A percentile compares a stretch with the other conserved stretches of the same genome.
phyloP scores from a whole-genome alignment of 2,888 invertebrate species.

The Netelia inedita region DNA sequence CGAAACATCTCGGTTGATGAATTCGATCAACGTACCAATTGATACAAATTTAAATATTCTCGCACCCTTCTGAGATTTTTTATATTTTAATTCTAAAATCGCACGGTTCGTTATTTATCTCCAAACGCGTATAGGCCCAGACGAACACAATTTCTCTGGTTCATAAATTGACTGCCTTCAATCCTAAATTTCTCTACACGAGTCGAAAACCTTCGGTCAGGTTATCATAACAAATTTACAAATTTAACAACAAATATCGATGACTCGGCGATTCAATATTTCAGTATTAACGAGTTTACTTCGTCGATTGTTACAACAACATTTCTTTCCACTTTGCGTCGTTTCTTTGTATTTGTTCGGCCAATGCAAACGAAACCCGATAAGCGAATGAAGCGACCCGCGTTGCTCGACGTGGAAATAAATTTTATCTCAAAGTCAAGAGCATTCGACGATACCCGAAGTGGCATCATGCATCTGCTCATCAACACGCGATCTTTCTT shows the following conservation, averaged over 20 bases:
- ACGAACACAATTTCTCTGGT: neutral
- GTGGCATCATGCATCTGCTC: neutral
- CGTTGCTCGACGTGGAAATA: neutral
- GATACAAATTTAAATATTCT: neutral
- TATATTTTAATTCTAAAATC: neutral
- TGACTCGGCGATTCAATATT: neutral
- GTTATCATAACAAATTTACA: slow-evolving; percentile 20
- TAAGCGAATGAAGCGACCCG: neutral
- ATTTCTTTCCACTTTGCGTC: slow-evolving; percentile 1
- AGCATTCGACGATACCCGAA: neutral
- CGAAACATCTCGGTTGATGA: neutral
- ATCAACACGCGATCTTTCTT: slow-evolving; percentile 81
- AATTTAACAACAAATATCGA: slow-evolving; percentile 35
- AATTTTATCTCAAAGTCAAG: neutral
- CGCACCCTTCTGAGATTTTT: neutral
- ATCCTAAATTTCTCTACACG: neutral
- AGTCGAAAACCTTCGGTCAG: neutral
- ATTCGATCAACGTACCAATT: neutral
- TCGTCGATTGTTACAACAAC: neutral
- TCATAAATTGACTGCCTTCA: neutral
- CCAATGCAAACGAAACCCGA: neutral
- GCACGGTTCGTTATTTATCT: neutral
- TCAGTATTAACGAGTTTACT: neutral
- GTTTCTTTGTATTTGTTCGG: neutral
- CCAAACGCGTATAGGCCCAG: neutral